These are phyloP conservation scores for Enteromius mattozi DNA, from an alignment of 2,797 vertebrate species.

Conservation along the genomic window DNA sequence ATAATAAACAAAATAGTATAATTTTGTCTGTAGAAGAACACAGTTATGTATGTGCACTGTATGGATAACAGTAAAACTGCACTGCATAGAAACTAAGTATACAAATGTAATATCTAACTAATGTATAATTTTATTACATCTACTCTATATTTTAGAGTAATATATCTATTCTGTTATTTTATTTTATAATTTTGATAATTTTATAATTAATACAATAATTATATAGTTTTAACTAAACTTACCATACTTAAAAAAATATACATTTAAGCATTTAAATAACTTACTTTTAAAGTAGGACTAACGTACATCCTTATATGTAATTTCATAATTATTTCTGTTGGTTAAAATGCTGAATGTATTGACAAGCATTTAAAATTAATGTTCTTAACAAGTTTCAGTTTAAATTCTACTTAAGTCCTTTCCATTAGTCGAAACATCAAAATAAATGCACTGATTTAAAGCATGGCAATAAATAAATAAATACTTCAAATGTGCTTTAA, in stretches of 20 bases:
- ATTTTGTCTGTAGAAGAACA: not conserved
- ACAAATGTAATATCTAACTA: not conserved
- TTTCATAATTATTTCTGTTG: not conserved
- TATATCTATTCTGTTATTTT: not conserved
- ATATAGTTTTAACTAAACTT: not conserved
- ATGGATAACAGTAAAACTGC: not conserved
- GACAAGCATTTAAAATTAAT: not conserved
- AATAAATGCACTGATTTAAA: not conserved
- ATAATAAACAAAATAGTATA: not conserved
- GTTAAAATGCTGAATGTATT: not conserved
- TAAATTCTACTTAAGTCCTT: not conserved
- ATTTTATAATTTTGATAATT: not conserved
- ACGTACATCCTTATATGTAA: not conserved
- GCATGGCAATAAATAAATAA: not conserved
- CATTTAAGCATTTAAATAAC: no score
- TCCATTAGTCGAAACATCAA: not conserved
- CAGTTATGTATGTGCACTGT: not conserved
- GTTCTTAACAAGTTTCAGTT: not conserved
- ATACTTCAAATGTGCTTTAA: not conserved
- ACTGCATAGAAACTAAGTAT: not conserved
- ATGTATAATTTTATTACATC: not conserved
- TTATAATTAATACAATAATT: not conserved
- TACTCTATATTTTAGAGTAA: not conserved
- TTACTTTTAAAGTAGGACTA: not conserved
- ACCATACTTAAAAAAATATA: not conserved